Evolutionary conservation across 2,888 invertebrate species (phyloP).

Genomic region (Euplexia lucipara): DNA sequence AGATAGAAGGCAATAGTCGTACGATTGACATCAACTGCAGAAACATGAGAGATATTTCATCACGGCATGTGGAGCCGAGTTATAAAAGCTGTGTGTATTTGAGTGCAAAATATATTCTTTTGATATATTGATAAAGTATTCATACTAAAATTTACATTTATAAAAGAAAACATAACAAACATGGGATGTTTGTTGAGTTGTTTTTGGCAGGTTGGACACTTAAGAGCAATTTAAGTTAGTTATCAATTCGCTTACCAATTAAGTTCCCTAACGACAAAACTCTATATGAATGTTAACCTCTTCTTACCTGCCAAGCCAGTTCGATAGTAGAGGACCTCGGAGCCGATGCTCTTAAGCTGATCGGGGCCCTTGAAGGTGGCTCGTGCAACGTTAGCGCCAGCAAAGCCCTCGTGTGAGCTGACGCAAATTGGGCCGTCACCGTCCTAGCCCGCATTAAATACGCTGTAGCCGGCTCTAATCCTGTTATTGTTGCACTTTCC

Average conservation of each 20-base stretch:
- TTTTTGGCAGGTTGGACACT: too few species aligned
- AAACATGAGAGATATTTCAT: too few species aligned
- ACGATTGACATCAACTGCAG: too few species aligned
- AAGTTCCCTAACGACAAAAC: background rate
- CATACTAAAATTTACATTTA: too few species aligned
- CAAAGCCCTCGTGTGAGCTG: slow-evolving; percentile 84
- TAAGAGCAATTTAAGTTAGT: too few species aligned
- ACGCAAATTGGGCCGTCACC: slow-evolving; percentile 86
- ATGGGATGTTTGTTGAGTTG: too few species aligned
- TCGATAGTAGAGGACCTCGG: slow-evolving; percentile 83
- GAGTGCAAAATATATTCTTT: too few species aligned
- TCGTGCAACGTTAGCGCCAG: slow-evolving; percentile 86
- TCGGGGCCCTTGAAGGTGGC: slow-evolving; percentile 84
- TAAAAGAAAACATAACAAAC: too few species aligned
- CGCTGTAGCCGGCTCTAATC: slow-evolving; percentile 86
- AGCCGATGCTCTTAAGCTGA: slow-evolving; percentile 83
- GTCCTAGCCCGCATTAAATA: slow-evolving; percentile 86
- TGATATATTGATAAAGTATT: too few species aligned
- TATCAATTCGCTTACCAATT: too few species aligned
- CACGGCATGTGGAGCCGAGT: too few species aligned
- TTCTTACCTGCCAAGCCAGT: slow-evolving; percentile 85
- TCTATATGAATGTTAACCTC: background rate
- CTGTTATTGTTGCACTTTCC: slow-evolving; percentile 85
- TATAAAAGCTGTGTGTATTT: too few species aligned
- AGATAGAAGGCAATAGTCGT: background rate